Evolutionary conservation across 2,888 invertebrate genomes (phyloP).

Genomic region (Drosophila multiciliata): DNA sequence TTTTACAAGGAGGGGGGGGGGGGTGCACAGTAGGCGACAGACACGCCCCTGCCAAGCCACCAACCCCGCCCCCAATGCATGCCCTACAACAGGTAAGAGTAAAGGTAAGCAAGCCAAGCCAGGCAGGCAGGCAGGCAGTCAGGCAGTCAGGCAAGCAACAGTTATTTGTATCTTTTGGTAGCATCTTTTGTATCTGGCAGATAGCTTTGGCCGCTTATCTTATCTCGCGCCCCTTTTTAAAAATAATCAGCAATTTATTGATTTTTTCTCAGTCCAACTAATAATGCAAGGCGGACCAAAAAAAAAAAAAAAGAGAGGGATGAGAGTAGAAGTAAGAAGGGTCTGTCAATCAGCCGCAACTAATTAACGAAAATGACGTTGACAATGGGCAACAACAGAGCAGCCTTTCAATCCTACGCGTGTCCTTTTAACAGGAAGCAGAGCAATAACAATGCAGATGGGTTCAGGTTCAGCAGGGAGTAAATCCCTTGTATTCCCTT

Average conservation of each 20-base stretch:
- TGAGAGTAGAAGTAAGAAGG: slow-evolving; percentile 30
- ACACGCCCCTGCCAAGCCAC: slow-evolving; percentile 22
- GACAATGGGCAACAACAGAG: slow-evolving; percentile 42
- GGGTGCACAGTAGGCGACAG: slow-evolving; percentile 38
- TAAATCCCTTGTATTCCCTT: slow-evolving; percentile 18
- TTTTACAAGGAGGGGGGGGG: slow-evolving; percentile 31
- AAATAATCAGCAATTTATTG: slow-evolving; percentile 46
- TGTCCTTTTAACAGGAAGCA: slow-evolving; percentile 19
- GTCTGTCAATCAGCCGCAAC: slow-evolving; percentile 60
- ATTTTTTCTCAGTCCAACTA: slow-evolving; percentile 38
- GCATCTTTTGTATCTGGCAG: slow-evolving; percentile 41
- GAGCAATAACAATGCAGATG: slow-evolving; percentile 2
- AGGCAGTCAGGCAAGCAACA: slow-evolving; percentile 23
- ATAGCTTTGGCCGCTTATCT: slow-evolving; percentile 45
- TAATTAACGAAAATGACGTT: slow-evolving; percentile 61
- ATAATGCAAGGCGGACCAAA: slow-evolving; percentile 42
- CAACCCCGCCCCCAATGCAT: background rate
- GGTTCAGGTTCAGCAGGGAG: slow-evolving; percentile 1
- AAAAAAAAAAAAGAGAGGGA: slow-evolving; percentile 12
- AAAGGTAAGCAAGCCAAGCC: slow-evolving; percentile 9
- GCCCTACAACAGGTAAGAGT: slow-evolving; percentile 25
- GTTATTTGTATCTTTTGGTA: slow-evolving; percentile 37
- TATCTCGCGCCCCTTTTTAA: slow-evolving; percentile 47
- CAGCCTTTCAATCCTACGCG: slow-evolving; percentile 30
- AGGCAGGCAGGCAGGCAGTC: background rate